Evolutionary conservation across 2,797 vertebrate genomes (phyloP).

Genomic region (Myiotriccus ornatus): DNA sequence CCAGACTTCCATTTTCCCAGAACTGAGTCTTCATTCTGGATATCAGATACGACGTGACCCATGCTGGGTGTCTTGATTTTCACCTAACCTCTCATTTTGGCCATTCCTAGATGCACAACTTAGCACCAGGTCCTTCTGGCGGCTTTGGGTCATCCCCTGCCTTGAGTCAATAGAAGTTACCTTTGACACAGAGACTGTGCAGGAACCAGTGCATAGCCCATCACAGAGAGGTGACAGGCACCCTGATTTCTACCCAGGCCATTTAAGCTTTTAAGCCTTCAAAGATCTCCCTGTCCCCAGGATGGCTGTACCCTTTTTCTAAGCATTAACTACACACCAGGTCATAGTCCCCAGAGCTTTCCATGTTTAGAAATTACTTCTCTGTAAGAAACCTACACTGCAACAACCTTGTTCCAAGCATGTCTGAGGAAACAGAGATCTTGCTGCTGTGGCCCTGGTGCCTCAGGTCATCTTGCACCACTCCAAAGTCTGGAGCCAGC

Average conservation of each 20-base stretch:
- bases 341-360: background rate
- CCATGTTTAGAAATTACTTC: background rate
- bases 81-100: background rate
- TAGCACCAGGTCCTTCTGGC: background rate
- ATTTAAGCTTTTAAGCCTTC: background rate
- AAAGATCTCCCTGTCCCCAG: background rate
- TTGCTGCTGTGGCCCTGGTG: background rate
- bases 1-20: slow-evolving; percentile 21
- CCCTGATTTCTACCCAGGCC: background rate
- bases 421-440: background rate
- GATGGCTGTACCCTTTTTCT: background rate
- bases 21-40: background rate
- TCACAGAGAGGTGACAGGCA: background rate
- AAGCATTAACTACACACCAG: background rate
- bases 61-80: background rate
- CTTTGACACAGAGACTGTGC: background rate
- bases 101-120: background rate
- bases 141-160: background rate
- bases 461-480: background rate
- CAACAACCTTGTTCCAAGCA: background rate
- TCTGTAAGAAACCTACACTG: background rate
- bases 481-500: background rate
- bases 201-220: background rate
- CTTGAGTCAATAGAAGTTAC: background rate
- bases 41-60: background rate